Percentiles rank a stretch among this genome's conserved stretches.
Evolutionary conservation across 1,140 invertebrate species (phyloP).

Genomic region (Odontomachus brunneus): DNA sequence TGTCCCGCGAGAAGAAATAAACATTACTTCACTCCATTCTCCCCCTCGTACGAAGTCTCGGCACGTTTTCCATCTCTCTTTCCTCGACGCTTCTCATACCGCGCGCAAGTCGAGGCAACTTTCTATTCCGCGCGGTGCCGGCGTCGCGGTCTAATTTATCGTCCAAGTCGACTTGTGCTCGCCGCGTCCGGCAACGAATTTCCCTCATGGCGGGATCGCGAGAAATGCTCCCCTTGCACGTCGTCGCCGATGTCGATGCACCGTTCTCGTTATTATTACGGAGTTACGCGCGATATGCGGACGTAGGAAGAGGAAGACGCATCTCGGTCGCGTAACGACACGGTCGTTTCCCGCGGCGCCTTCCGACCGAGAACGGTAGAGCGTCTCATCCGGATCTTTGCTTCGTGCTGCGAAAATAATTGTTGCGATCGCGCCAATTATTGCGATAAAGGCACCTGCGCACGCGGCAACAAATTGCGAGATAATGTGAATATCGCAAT

Average conservation of each 20-base stretch:
- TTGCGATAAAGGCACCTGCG: neutral
- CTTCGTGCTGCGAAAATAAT: neutral
- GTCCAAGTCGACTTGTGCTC: slow-evolving; percentile 40
- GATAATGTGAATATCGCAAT: neutral
- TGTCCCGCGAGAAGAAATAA: neutral
- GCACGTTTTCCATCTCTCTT: slow-evolving; percentile 52
- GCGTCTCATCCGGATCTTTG: neutral
- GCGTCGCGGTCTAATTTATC: slow-evolving; percentile 72
- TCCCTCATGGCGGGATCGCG: slow-evolving; percentile 16
- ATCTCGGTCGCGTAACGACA: slow-evolving; percentile 40
- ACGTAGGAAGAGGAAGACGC: slow-evolving; percentile 48
- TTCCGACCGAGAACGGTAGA: neutral
- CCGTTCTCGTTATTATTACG: neutral
- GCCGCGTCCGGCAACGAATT: slow-evolving; percentile 15
- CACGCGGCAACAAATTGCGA: too few species aligned
- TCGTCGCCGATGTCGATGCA: neutral
- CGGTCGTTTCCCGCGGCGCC: neutral
- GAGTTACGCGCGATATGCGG: slow-evolving; percentile 5
- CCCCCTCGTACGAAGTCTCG: neutral
- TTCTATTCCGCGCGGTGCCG: slow-evolving; percentile 72
- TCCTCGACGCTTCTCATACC: slow-evolving; percentile 19
- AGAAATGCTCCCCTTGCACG: slow-evolving; percentile 20
- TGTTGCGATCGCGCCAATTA: neutral
- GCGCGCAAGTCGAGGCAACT: slow-evolving; percentile 62
- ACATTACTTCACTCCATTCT: slow-evolving; percentile 5